These are phyloP conservation scores for Dreissena rostriformis DNA, from an alignment of 1,140 invertebrate species.

Conservation along the genomic window DNA sequence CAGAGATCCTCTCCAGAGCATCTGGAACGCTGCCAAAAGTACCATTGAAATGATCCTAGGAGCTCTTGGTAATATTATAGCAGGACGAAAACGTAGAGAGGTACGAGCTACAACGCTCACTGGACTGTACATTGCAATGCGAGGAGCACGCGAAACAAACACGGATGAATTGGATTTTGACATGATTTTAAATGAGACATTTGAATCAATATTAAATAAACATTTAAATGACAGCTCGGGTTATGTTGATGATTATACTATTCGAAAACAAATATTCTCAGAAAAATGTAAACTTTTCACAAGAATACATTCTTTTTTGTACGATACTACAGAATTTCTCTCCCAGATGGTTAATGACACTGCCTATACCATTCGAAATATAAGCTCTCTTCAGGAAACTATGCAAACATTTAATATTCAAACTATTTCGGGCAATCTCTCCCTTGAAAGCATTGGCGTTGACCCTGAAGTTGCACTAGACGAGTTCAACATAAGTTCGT, in stretches of 20 bases:
- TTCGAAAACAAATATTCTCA: not conserved
- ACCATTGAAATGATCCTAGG: constrained; percentile 33
- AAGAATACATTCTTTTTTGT: constrained; percentile 1
- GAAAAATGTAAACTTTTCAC: constrained; percentile 30
- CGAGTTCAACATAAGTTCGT: constrained; percentile 16
- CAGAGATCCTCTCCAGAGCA: constrained; percentile 44
- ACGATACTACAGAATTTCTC: constrained; percentile 10
- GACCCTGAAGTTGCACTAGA: not conserved
- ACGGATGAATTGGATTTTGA: not conserved
- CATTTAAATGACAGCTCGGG: not conserved
- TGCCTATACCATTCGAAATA: not conserved
- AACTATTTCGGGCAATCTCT: not conserved
- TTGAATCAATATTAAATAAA: constrained; percentile 5
- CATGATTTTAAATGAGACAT: not conserved
- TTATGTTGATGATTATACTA: not conserved
- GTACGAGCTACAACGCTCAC: constrained; percentile 2
- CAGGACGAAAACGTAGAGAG: constrained; percentile 37
- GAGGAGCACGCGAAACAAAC: not conserved
- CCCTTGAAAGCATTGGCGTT: not conserved
- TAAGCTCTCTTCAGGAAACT: not conserved
- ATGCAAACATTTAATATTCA: not conserved
- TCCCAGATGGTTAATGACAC: not conserved
- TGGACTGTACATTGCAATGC: constrained; percentile 1
- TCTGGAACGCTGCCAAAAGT: constrained; percentile 40
- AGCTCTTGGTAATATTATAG: constrained; percentile 7